phyloP scores from a whole-genome alignment of 2,888 invertebrate genomes.

The Eristalinus aeneus region DNA sequence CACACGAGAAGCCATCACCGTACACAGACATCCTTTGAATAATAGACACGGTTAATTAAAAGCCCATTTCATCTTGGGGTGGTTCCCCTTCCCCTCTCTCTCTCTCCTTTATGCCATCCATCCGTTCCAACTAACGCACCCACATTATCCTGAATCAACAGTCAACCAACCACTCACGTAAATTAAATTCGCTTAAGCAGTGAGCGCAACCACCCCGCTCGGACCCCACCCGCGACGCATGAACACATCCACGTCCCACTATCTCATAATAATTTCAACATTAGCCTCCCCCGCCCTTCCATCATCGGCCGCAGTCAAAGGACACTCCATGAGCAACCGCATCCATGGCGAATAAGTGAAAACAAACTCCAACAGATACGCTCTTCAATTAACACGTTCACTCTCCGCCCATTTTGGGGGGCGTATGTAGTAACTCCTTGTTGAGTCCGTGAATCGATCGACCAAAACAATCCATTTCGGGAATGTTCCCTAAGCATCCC shows the following conservation, averaged over 20 bases:
- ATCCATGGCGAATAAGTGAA: constrained; percentile 34
- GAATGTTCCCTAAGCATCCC: constrained; percentile 6
- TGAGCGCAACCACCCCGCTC: constrained; percentile 13
- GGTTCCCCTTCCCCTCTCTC: neutral
- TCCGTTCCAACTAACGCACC: constrained; percentile 22
- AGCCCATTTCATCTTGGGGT: constrained; percentile 55
- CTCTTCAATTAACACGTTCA: constrained; percentile 64
- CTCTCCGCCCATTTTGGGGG: neutral
- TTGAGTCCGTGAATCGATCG: constrained; percentile 19
- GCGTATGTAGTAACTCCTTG: constrained; percentile 9
- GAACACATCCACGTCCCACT: constrained; percentile 37
- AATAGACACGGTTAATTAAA: constrained; percentile 58
- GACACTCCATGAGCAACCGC: constrained; percentile 19
- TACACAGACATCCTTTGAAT: constrained; percentile 28
- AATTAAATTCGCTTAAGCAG: constrained; percentile 67
- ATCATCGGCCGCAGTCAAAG: neutral
- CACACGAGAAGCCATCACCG: constrained; percentile 28
- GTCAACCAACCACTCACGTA: constrained; percentile 59
- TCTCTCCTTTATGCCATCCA: neutral
- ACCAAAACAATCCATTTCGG: constrained; percentile 1
- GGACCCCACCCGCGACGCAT: constrained; percentile 9
- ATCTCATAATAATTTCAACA: constrained; percentile 55
- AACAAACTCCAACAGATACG: constrained; percentile 38
- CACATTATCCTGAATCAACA: constrained; percentile 50
- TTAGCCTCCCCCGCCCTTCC: constrained; percentile 1